Evolutionary conservation across 1,140 invertebrate species (phyloP), one percentile per base, ranked within the genome.

Genomic region (Zophobas atratus): DNA sequence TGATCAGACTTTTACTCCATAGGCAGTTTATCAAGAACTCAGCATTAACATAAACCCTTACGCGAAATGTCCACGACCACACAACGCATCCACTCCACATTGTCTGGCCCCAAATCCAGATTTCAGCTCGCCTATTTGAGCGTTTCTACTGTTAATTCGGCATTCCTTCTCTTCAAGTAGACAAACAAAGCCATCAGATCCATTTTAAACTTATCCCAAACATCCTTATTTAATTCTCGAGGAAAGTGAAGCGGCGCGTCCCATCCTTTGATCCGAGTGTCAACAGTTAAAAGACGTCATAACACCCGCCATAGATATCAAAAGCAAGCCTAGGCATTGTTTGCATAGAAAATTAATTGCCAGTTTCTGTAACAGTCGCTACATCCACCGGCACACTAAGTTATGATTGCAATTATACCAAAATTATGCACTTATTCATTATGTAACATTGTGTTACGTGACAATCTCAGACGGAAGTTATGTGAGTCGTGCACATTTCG

Each of bases 321-420:
- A 67, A 67, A 41, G n/a, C 60, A 46, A 67, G 39, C 60, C 39
- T 8, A 32, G 39, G 60, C 60, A 67, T 67, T 67, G 60, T 67
- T 67, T 67, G 60, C 60, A 67, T 67, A 67, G 39, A 67, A 67
- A 67, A 67, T 67, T 67, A 67, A 67, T 67, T 67, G 60, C 60
- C 60, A 67, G 60, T 67, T 67, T 67, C 60, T 67, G 60, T 67
- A 67, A n/a, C 60, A 67, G 60, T 67, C 60, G 60, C 60, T 43
- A 67, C 60, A 67, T 67, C 60, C 60, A 67, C n/a, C 8, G 3
- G 36, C 60, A 43, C 60, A 41, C 60, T 67, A 67, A 67, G 38
- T 67, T 67, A 67, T 67, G 60, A 67, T 67, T 67, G 60, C 60
- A 67, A 67, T 67, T 67, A 67, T 43, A 67, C 60, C 39, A 33